Conservation (phyloP, 2,113 vertebrate genomes). For the Girardinichthys multiradiatus region DNA sequence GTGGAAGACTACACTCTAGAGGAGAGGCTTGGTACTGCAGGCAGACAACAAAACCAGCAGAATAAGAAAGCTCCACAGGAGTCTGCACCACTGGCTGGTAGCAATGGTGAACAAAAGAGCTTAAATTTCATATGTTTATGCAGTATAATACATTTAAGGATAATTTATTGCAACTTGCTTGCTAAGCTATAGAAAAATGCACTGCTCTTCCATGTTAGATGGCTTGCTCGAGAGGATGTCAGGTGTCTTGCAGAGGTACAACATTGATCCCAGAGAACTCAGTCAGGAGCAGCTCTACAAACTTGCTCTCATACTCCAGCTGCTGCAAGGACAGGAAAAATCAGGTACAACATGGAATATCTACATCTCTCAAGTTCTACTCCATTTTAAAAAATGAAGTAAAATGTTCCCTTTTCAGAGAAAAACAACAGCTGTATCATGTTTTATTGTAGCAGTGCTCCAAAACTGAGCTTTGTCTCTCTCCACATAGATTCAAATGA, state of each 20-base stretch:
- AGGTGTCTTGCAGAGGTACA: slow-evolving; percentile 81
- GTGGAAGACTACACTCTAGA: slow-evolving; percentile 76
- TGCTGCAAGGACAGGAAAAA: slow-evolving; percentile 78
- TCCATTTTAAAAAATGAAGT: background rate
- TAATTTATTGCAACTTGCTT: background rate
- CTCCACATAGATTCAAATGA: slow-evolving; percentile 59
- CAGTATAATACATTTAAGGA: background rate
- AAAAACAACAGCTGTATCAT: background rate
- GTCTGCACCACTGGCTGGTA: slow-evolving; percentile 49
- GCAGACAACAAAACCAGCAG: slow-evolving; percentile 58
- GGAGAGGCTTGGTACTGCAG: slow-evolving; percentile 62
- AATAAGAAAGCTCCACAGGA: slow-evolving; percentile 75
- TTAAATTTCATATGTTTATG: background rate
- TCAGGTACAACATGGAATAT: slow-evolving; percentile 35
- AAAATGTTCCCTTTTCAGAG: background rate
- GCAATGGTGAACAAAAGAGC: slow-evolving; percentile 68
- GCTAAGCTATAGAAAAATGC: background rate
- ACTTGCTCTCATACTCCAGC: slow-evolving; percentile 83
- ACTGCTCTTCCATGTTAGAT: slow-evolving; percentile 53
- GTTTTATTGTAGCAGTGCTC: background rate
- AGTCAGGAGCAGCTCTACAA: slow-evolving; percentile 88
- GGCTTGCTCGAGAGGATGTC: slow-evolving; percentile 82
- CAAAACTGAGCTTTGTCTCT: slow-evolving; percentile 22
- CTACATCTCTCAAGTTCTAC: background rate
- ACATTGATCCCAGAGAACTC: slow-evolving; percentile 85